Evolutionary conservation across 1,140 invertebrate species (phyloP), one percentile per base, ranked within the genome.

Genomic region (Halotydeus destructor): DNA sequence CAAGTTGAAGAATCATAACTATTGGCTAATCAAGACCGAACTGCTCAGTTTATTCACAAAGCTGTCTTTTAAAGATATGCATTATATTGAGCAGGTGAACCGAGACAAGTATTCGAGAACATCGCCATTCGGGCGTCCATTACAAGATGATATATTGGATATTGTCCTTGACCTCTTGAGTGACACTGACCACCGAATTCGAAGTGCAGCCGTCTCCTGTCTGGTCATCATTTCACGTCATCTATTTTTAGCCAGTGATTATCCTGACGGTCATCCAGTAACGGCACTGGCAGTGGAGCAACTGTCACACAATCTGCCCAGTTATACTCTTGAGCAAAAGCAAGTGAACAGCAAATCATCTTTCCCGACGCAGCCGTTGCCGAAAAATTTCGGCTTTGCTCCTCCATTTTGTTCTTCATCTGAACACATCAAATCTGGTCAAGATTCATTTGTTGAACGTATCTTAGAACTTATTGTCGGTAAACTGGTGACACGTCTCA

Each of bases 21-120:
- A 88, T 60, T 88, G 82, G 76, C 63, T 89, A 11, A 74, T 84
- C 19, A 82, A 81, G 64, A 74, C 64, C 12, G 66, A 74, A 56
- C 56, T 77, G 38, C 55, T 70, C 24, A 69, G 76, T 51, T 50
- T 77, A 6, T 49, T 77, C 18, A 60, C 64, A 27, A 56, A 63
- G 32, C 50, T 76, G n/a, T 66, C 70, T 9, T 75, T 60, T 43
- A 62, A 58, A 47, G 51, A 55, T 18, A 49, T 64, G 11, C 45
- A 45, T 40, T 59, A 60, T 43, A 38, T 65, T 26, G 61, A 63
- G 48, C 14, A 41, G n/a, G 21, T 24, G 5, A 38, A 11, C 21
- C 5, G 5, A 38, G 18, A 19, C 9, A 9, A 19, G 33, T 16
- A 34, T 34, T 6, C 14, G 14, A 19, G 35, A 27, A 19, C 28